A percentile compares a stretch with the other conserved stretches of the same genome.
phyloP scores from a whole-genome alignment of 2,113 vertebrate species.

The Capricornis sumatraensis region DNA sequence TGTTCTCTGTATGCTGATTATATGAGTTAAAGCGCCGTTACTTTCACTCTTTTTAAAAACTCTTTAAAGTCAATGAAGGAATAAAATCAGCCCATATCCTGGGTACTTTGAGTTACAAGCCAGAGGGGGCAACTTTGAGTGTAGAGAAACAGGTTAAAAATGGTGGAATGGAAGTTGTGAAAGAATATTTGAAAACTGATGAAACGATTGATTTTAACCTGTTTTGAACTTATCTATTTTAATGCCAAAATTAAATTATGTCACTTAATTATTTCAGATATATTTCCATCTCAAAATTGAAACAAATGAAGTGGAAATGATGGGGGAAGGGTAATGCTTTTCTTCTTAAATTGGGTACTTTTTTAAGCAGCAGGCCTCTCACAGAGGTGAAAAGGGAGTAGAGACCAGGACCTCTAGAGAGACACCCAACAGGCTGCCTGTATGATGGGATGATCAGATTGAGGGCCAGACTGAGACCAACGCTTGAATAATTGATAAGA shows the following conservation, averaged over 20 bases:
- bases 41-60: not conserved
- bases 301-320: not conserved
- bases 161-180: not conserved
- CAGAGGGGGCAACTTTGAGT: not conserved
- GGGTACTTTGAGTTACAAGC: not conserved
- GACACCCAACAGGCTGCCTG: not conserved
- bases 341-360: not conserved
- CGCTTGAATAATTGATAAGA: slow-evolving; percentile 48
- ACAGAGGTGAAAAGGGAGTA: not conserved
- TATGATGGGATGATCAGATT: not conserved
- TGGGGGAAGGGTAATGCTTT: not conserved
- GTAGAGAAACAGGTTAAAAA: not conserved
- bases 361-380: not conserved
- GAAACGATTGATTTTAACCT: not conserved
- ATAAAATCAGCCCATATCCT: not conserved
- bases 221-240: not conserved
- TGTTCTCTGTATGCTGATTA: not conserved
- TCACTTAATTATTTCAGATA: not conserved
- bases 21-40: not conserved
- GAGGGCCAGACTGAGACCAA: not conserved
- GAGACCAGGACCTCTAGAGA: not conserved
- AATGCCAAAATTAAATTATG: slow-evolving; percentile 23
- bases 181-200: not conserved
- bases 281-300: slow-evolving; percentile 8
- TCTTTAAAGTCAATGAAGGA: not conserved